Percentiles rank a stretch among this genome's conserved stretches.
phyloP scores from a whole-genome alignment of 2,113 vertebrate genomes.

The Mastomys natalensis region DNA sequence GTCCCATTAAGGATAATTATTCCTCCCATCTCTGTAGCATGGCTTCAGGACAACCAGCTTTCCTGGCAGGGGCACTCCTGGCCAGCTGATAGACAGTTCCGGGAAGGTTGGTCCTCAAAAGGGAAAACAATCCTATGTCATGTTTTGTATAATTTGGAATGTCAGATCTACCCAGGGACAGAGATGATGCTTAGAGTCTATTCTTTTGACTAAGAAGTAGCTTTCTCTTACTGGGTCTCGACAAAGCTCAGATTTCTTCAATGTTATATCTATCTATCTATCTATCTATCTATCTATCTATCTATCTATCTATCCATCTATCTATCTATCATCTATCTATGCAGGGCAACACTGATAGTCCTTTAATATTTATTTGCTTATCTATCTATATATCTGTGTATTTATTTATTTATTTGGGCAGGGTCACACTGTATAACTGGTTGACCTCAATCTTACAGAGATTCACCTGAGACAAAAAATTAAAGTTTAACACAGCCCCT shows the following conservation, averaged over 20 bases:
- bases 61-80: not conserved
- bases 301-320: no score
- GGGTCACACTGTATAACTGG: not conserved
- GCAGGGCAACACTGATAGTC: no score
- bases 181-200: not conserved
- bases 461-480: not conserved
- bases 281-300: not conserved
- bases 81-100: not conserved
- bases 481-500: no score
- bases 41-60: not conserved
- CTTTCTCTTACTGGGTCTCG: not conserved
- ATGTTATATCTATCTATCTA: not conserved
- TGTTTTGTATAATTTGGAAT: not conserved
- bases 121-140: no score
- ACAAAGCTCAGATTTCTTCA: not conserved
- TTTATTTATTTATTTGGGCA: not conserved
- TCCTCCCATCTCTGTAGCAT: not conserved
- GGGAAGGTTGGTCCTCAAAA: not conserved
- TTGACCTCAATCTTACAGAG: not conserved
- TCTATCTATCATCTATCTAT: no score
- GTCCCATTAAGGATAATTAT: not conserved
- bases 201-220: not conserved
- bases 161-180: not conserved
- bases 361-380: not conserved
- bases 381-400: not conserved